A percentile compares a stretch with the other conserved stretches of the same genome.
Evolutionary conservation across 1,140 invertebrate species (phyloP).

Genomic region (Bradynema listronoti): DNA sequence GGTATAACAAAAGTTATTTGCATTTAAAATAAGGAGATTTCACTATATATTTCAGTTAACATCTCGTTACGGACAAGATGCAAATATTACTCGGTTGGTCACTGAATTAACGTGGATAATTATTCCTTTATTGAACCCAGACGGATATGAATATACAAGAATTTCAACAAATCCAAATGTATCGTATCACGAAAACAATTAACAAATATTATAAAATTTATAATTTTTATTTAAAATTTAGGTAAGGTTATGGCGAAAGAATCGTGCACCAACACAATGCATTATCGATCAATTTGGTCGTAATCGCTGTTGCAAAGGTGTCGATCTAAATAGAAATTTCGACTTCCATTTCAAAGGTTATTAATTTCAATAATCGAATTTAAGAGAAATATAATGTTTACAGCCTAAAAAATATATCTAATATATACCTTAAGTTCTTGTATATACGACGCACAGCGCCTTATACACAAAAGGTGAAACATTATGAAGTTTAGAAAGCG

Average conservation of each 20-base stretch:
- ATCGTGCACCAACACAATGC: slow-evolving; percentile 43
- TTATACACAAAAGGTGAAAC: slow-evolving; percentile 4
- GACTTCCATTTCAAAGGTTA: slow-evolving; percentile 53
- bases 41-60: slow-evolving; percentile 33
- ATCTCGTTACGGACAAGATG: slow-evolving; percentile 53
- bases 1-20: no score
- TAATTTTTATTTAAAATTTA: slow-evolving; percentile 28
- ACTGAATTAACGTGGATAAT: slow-evolving; percentile 63
- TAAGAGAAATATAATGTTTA: neutral
- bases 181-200: neutral
- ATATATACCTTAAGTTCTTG: no score
- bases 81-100: slow-evolving; percentile 52
- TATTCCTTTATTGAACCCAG: slow-evolving; percentile 68
- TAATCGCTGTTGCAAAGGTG: slow-evolving; percentile 46
- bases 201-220: neutral
- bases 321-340: slow-evolving; percentile 55
- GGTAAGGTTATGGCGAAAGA: slow-evolving; percentile 54
- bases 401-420: neutral
- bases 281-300: slow-evolving; percentile 46
- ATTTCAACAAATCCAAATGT: slow-evolving; percentile 57
- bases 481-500: slow-evolving; percentile 37
- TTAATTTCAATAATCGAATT: slow-evolving; percentile 4
- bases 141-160: slow-evolving; percentile 61
- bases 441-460: no score
- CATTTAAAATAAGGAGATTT: no score